These are phyloP conservation scores for Orchesella cincta DNA, from an alignment of 1,140 invertebrate genomes.

Conservation along the genomic window DNA sequence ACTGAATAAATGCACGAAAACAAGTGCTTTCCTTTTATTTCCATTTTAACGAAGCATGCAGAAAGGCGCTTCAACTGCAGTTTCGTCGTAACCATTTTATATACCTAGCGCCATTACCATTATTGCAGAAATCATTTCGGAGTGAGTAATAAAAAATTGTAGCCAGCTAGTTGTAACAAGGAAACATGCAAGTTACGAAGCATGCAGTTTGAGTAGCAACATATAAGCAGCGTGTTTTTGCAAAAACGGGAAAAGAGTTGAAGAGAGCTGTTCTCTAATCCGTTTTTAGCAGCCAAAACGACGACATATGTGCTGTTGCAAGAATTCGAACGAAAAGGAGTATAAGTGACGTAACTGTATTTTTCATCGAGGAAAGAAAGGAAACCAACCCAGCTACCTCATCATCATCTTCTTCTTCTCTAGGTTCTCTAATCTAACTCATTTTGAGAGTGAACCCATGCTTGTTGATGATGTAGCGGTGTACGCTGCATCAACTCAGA, in stretches of 20 bases:
- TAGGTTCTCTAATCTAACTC: too few species aligned
- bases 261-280: conserved; percentile 10
- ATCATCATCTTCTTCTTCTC: neutral
- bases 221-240: neutral
- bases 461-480: too few species aligned
- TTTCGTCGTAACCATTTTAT: too few species aligned
- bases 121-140: too few species aligned
- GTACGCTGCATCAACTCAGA: too few species aligned
- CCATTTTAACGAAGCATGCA: neutral
- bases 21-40: neutral
- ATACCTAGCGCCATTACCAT: too few species aligned
- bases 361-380: neutral
- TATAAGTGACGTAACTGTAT: conserved; percentile 2
- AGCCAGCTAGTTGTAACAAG: neutral
- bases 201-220: neutral
- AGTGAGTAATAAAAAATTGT: conserved; percentile 19
- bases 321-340: neutral
- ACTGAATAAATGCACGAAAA: too few species aligned
- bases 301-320: conserved; percentile 16
- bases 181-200: neutral
- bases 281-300: conserved; percentile 6
- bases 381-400: neutral
- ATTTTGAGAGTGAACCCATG: too few species aligned
- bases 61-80: too few species aligned
- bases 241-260: conserved; percentile 24